These are phyloP conservation scores for Australoheros facetus DNA, from an alignment of 2,797 vertebrate genomes.

Conservation along the genomic window DNA sequence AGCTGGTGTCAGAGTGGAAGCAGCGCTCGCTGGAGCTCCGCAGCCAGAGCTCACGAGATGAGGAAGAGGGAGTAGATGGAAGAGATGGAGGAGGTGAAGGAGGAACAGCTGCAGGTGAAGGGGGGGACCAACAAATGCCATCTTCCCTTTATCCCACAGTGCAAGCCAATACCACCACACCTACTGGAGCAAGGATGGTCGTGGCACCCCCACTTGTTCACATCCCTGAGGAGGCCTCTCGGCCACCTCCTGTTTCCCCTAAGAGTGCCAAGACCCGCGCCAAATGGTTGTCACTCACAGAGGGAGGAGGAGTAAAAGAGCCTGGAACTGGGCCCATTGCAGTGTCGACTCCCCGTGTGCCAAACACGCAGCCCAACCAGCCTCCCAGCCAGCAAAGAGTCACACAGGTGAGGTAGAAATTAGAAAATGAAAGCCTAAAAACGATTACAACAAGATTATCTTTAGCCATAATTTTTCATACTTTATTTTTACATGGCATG, in stretches of 20 bases:
- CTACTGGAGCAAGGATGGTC: slow-evolving; percentile 77
- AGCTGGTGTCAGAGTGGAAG: slow-evolving; percentile 94
- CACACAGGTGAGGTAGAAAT: slow-evolving; percentile 80
- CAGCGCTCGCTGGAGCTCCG: slow-evolving; percentile 91
- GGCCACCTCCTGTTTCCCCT: slow-evolving; percentile 81
- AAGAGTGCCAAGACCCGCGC: slow-evolving; percentile 89
- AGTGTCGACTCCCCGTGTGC: slow-evolving; percentile 74
- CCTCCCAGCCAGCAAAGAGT: slow-evolving; percentile 87
- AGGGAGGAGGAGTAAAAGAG: slow-evolving; percentile 82
- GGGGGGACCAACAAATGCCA: slow-evolving; percentile 75
- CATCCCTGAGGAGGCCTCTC: slow-evolving; percentile 89
- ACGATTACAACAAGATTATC: background rate
- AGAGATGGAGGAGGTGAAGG: slow-evolving; percentile 63
- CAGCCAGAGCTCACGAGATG: slow-evolving; percentile 81
- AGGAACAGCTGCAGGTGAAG: slow-evolving; percentile 60
- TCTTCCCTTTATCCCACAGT: slow-evolving; percentile 91
- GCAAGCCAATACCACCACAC: slow-evolving; percentile 80
- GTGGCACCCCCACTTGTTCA: slow-evolving; percentile 85
- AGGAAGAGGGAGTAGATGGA: slow-evolving; percentile 62
- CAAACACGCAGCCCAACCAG: slow-evolving; percentile 63
- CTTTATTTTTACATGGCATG: slow-evolving; percentile 23
- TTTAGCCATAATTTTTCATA: slow-evolving; percentile 8
- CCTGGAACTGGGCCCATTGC: slow-evolving; percentile 73
- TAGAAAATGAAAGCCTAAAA: background rate
- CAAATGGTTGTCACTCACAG: slow-evolving; percentile 94